phyloP scores from a whole-genome alignment of 1,140 invertebrate genomes.

The Megathymus violae region DNA sequence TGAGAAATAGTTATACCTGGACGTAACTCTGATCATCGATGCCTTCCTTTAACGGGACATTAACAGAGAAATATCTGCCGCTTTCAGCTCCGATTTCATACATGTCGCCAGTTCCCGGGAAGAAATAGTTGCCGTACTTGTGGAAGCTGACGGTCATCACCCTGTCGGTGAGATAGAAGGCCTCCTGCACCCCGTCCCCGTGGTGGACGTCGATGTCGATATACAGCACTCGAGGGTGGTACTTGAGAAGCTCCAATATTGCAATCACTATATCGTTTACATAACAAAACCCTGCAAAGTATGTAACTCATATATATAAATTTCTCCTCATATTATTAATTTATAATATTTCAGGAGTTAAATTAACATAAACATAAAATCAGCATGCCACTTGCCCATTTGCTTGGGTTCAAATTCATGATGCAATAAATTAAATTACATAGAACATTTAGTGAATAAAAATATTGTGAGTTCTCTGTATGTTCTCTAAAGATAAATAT shows the following conservation, averaged over 20 bases:
- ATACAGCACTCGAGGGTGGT: slow-evolving; percentile 97
- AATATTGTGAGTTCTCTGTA: no score
- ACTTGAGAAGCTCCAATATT: slow-evolving; percentile 97
- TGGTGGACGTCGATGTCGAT: slow-evolving; percentile 99
- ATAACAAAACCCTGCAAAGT: slow-evolving; percentile 95
- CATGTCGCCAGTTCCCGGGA: slow-evolving; percentile 99
- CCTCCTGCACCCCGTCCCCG: slow-evolving; percentile 99
- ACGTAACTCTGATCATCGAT: slow-evolving; percentile 98
- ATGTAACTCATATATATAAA: no score
- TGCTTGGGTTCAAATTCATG: no score
- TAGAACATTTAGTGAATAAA: no score
- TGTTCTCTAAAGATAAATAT: no score
- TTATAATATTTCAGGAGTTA: no score
- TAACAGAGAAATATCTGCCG: slow-evolving; percentile 97
- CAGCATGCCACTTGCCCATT: no score
- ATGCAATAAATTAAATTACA: no score
- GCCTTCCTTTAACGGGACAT: slow-evolving; percentile 98
- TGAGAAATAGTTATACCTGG: slow-evolving; percentile 82
- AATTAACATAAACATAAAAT: no score
- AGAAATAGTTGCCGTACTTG: slow-evolving; percentile 99
- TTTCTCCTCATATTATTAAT: no score
- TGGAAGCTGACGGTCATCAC: slow-evolving; percentile 99
- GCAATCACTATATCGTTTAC: slow-evolving; percentile 99
- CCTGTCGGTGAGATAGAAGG: slow-evolving; percentile 98
- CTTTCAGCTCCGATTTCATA: slow-evolving; percentile 97